A percentile compares a stretch with the other conserved stretches of the same genome.
phyloP scores from a whole-genome alignment of 2,797 vertebrate species.

The Phalloptychus januarius region DNA sequence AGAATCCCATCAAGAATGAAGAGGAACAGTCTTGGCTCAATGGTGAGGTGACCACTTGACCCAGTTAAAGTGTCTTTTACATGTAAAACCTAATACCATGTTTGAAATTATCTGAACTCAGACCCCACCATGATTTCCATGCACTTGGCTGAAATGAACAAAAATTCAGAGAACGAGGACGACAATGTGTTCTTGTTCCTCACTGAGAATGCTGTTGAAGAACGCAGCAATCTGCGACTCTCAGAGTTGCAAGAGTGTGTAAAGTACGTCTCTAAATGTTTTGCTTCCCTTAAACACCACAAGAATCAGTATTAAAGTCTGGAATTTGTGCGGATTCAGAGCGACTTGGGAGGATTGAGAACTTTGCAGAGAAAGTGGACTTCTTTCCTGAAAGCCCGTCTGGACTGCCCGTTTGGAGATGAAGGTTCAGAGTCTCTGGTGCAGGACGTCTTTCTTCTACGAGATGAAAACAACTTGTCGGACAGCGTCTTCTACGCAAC shows the following conservation, averaged over 20 bases:
- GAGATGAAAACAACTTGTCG: constrained; percentile 8
- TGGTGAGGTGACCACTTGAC: constrained; percentile 7
- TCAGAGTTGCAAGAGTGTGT: constrained; percentile 47
- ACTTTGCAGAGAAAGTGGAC: constrained; percentile 36
- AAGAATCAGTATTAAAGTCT: background rate
- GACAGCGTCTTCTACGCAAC: constrained; percentile 31
- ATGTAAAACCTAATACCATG: background rate
- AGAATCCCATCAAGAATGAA: constrained; percentile 30
- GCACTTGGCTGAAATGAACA: background rate
- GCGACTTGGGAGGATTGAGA: constrained; percentile 29
- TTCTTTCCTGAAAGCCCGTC: constrained; percentile 45
- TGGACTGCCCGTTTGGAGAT: constrained; percentile 38
- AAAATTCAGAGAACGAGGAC: constrained; percentile 8
- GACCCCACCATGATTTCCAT: constrained; percentile 47
- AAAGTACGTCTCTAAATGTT: constrained; percentile 17
- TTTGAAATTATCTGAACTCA: background rate
- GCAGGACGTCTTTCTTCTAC: constrained; percentile 37
- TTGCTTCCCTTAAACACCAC: background rate
- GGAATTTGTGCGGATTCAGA: constrained; percentile 9
- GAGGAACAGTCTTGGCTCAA: constrained; percentile 34
- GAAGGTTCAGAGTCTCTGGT: constrained; percentile 5
- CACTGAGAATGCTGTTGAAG: too few species aligned
- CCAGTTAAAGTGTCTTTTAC: background rate
- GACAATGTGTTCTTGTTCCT: constrained; percentile 39
- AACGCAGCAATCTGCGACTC: background rate